phyloP scores from a whole-genome alignment of 1,140 invertebrate genomes.

The Sycophaga agraensis region DNA sequence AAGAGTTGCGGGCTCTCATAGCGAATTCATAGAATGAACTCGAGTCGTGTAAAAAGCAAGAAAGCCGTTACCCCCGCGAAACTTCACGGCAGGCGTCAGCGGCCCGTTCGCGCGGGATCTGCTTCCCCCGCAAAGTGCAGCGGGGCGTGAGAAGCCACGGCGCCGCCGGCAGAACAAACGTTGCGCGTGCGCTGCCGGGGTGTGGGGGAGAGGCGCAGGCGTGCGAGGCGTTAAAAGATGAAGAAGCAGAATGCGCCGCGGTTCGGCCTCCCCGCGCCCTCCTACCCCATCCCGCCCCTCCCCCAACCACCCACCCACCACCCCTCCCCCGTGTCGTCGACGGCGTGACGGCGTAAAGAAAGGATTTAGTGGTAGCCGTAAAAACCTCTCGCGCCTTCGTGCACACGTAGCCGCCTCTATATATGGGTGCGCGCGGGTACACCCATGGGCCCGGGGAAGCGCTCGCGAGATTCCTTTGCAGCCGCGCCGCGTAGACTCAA shows the following conservation, averaged over 20 bases:
- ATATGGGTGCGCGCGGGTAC: background rate
- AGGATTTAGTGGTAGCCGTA: constrained; percentile 25
- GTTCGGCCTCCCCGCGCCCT: too few species aligned
- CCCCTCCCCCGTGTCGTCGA: background rate
- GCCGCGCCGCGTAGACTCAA: constrained; percentile 4
- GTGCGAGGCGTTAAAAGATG: constrained; percentile 2
- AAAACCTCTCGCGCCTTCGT: background rate
- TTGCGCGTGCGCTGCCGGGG: too few species aligned
- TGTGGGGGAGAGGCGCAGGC: too few species aligned
- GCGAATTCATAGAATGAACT: too few species aligned
- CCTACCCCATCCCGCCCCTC: too few species aligned
- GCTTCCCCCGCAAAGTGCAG: constrained; percentile 4
- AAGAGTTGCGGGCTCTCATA: too few species aligned
- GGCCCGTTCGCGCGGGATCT: constrained; percentile 1
- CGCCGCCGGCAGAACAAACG: too few species aligned
- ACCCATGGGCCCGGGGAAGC: background rate
- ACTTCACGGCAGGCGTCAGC: background rate
- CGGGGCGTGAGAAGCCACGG: background rate
- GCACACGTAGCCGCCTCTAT: background rate
- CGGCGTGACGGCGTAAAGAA: constrained; percentile 4
- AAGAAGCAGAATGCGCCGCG: too few species aligned
- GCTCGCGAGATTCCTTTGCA: constrained; percentile 19
- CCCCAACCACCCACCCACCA: too few species aligned
- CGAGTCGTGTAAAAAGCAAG: too few species aligned
- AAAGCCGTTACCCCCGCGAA: background rate